phyloP scores from a whole-genome alignment of 2,797 vertebrate species.

The Myiotriccus ornatus region DNA sequence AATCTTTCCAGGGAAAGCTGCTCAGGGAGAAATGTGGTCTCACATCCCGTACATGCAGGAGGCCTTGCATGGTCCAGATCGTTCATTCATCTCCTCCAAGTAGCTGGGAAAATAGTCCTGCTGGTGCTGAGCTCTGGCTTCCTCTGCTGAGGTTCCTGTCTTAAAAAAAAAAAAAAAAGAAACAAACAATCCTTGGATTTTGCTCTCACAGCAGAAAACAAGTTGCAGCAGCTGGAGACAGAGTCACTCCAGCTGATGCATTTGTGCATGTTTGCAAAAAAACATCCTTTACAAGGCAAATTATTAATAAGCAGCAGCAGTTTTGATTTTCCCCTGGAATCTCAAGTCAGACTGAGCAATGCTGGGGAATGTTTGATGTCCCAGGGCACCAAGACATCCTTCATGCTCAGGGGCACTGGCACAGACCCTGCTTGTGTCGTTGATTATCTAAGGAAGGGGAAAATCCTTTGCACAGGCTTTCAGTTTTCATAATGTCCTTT shows the following conservation, averaged over 20 bases:
- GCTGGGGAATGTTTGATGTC: neutral
- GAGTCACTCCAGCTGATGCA: neutral
- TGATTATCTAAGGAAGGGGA: neutral
- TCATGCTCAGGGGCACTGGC: neutral
- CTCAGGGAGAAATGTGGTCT: neutral
- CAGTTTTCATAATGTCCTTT: neutral
- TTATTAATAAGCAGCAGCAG: neutral
- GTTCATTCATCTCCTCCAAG: neutral
- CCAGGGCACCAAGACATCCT: neutral
- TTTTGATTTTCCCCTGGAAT: neutral
- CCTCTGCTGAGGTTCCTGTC: neutral
- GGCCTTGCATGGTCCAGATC: accelerated
- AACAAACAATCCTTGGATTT: neutral
- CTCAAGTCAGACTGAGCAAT: neutral
- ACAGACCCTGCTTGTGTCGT: neutral
- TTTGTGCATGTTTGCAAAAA: neutral
- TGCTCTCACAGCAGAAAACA: neutral
- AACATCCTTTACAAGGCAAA: neutral
- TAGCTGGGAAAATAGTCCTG: neutral
- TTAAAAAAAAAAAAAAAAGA: too few species aligned
- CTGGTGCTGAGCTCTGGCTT: neutral
- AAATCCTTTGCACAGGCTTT: neutral
- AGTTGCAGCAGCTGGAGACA: neutral
- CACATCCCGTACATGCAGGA: neutral
- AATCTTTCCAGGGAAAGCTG: neutral